Base-by-base conservation (phyloP, 2,113 vertebrate species). In the Sardina pilchardus region DNA sequence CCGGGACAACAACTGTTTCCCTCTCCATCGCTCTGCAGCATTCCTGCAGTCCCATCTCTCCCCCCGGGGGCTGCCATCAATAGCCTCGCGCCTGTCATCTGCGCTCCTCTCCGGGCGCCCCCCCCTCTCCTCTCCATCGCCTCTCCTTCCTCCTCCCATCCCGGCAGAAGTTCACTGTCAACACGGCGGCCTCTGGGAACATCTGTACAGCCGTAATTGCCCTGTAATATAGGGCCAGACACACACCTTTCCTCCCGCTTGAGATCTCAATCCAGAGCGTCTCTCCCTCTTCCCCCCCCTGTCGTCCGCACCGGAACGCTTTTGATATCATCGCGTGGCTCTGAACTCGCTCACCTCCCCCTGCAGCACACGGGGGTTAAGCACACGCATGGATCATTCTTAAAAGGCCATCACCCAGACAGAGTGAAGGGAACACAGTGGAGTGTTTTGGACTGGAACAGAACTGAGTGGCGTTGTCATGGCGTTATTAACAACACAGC, bases 131-230 rank as follows among this genome's bases (percentile, higher is more conserved):
- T 86, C 88, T 88, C 53, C 30, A 78, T 43, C 84, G 86, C 83
- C 67, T 86, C 90, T 36, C 87, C 85, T 86, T 86, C 48, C 45
- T 39, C 82, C 82, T 63, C 85, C 75, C 43, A 89, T 17, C 89
- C 85, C 88, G 83, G 21, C 88, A 85, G 86, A 90, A 83, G 88
- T 90, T 92, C 85, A 89, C 90, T 90, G 87, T 91, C 95, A 94
- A 93, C 92, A 26, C 87, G 88, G 93, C 90, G 93, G 91, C 71
- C 94, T 90, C 90, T 45, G 88, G 90, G 92, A 94, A 95, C 94
- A 96, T 94, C 94, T 96, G 93, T 93, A 93, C 91, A 91, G 92
- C 88, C 91, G 92, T 90, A 94, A 92, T 56, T 92, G 89, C 89
- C 90, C 89, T 91, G 87, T 94, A 95, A 92, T 96, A 92, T 89